These are phyloP conservation scores for Halictus rubicundus DNA, from an alignment of 1,140 invertebrate genomes.

Conservation along the genomic window DNA sequence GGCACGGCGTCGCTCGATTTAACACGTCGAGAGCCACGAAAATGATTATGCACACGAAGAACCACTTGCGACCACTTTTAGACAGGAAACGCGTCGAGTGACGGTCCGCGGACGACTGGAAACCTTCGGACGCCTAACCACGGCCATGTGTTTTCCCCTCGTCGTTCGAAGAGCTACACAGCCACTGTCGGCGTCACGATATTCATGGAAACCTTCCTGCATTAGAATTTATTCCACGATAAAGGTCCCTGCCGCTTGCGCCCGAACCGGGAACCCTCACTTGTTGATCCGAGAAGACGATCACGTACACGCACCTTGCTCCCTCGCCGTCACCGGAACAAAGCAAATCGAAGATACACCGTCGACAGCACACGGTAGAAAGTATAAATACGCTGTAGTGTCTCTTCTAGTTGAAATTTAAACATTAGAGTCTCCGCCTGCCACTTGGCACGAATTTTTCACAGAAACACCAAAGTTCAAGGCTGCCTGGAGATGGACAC, in stretches of 20 bases:
- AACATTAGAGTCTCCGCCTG: no score
- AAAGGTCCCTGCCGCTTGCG: neutral
- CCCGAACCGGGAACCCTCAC: constrained; percentile 4
- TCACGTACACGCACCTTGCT: constrained; percentile 1
- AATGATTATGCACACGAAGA: constrained; percentile 30
- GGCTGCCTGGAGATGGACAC: no score
- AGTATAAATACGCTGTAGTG: no score
- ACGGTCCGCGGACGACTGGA: constrained; percentile 34
- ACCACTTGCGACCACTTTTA: constrained; percentile 46
- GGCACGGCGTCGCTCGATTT: neutral
- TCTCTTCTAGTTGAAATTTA: no score
- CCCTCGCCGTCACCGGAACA: no score
- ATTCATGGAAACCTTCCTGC: constrained; percentile 29
- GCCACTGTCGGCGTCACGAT: neutral
- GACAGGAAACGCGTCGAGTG: constrained; percentile 43
- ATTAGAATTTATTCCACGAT: constrained; percentile 17
- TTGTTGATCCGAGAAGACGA: constrained; percentile 25
- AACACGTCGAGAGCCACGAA: neutral
- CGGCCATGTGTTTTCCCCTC: neutral
- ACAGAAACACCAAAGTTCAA: no score
- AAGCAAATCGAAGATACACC: no score
- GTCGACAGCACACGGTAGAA: no score
- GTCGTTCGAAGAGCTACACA: neutral
- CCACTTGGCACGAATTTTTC: no score
- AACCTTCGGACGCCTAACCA: constrained; percentile 20